These are phyloP conservation scores for Gyps fulvus DNA, from an alignment of 2,113 vertebrate genomes.

Conservation along the genomic window DNA sequence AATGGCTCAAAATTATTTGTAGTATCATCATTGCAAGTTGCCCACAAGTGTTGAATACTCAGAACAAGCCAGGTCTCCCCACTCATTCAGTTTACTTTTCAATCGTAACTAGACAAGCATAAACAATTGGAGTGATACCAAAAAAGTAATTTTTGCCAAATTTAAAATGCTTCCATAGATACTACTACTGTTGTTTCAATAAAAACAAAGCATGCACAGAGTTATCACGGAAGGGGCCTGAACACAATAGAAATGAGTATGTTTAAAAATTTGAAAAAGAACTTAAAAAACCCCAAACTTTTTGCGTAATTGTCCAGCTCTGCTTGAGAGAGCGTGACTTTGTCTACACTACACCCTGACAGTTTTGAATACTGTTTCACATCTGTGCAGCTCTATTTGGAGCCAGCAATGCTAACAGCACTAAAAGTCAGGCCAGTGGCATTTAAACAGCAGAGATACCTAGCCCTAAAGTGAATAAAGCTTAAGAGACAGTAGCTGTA, in stretches of 20 bases:
- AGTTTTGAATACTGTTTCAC: background rate
- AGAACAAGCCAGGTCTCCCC: background rate
- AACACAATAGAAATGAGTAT: background rate
- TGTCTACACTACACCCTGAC: background rate
- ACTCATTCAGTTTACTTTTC: background rate
- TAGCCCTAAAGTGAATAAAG: background rate
- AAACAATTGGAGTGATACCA: background rate
- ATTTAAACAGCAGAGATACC: background rate
- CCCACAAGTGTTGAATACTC: background rate
- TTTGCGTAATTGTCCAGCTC: background rate
- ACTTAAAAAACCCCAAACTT: background rate
- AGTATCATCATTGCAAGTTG: background rate
- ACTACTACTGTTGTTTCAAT: background rate
- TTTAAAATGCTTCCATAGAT: background rate
- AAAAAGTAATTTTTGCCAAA: background rate
- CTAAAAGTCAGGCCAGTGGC: background rate
- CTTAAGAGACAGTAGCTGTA: background rate
- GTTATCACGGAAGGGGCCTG: background rate
- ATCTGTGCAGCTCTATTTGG: background rate
- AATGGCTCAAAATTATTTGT: background rate
- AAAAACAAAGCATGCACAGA: background rate
- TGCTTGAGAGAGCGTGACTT: background rate
- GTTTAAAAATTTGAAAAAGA: background rate
- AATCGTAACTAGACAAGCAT: background rate
- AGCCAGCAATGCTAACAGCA: background rate